Evolutionary conservation across 1,140 invertebrate species (phyloP), one percentile per base, ranked within the genome.

Genomic region (Drosophila melanica): DNA sequence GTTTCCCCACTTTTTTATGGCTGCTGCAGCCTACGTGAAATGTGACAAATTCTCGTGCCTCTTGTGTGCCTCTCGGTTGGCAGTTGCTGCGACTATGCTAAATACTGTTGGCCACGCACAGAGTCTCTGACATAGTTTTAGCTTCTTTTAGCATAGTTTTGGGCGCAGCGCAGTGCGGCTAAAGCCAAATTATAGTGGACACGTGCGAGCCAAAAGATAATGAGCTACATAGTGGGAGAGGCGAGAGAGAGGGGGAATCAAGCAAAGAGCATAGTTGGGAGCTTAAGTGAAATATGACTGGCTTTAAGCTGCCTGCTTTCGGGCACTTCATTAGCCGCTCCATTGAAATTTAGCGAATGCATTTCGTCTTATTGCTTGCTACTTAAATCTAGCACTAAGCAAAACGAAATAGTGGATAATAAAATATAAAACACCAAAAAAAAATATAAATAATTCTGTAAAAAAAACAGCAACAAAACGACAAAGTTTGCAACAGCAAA

Each of bases 401-500:
- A n/a, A 63, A 51, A 42, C 14, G 14, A 11, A 27, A 20, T 4
- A 11, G 18, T 33, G 4, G 0, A 58, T 30, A 4, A 11, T 23
- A 33, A 53, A 18, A 51, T 33, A 44, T 0, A 7, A 64, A 35
- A 12, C 20, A 30, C 9, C 16, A 23, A 51, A 14, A 30, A 23
- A 51, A 11, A 66, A 57, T n/a, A n/a, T n/a, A n/a, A n/a, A n/a
- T n/a, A n/a, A 48, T 48, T 55, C 27, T 9, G 4, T 39, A 37
- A 62, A n/a, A n/a, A 37, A 5, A 14, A 42, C 47, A 50, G 66
- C 65, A 78, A 69, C 59, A 59, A 54, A 54, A 41, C 53, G 50
- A 47, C 68, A 79, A 86, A 86, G 60, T 89, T 86, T 76, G 63
- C 67, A 73, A 73, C 79, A 74, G 84, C 79, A 86, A 86, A 86